Base-by-base conservation (phyloP, 2,888 invertebrate species). In the Lathronympha strigana region DNA sequence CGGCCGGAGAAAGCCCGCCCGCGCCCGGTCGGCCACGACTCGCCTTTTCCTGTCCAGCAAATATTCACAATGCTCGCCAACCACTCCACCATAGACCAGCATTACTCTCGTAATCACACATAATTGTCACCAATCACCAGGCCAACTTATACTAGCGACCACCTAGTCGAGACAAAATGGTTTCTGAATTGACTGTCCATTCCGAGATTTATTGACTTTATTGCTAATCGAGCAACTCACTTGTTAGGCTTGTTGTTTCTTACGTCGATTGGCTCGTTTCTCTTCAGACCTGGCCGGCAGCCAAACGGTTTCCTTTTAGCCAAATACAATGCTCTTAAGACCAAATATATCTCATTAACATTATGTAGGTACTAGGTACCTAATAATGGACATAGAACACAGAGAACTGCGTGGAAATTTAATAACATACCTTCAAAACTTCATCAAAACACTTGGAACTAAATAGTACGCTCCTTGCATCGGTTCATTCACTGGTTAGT, bases 21-120 rank as follows among this genome's bases (percentile, higher is more conserved):
- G 69, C 45, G 64, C 54, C 60, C 49, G 69, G 67, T 61, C 60
- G 67, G 71, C 78, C 79, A 73, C 79, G 75, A 77, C 80, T 74
- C 66, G 68, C 71, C 61, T 61, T 74, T 76, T 73, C 73, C 74
- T 78, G 47, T 6, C 23, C 47, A 47, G 47, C n/a, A 23, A 9
- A 33, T 33, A 47, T 47, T 47, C 47, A 47, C 47, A 47, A 47
- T 3, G 11, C 19, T 21, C 23, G 23, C 5, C 4, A 47, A 43
- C 13, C 47, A 23, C n/a, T 23, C 23, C 19, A 11, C 21, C 21
- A 11, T 17, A 47, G n/a, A 47, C 47, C 47, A 47, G 47, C 8
- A 40, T 17, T 17, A 40, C 17, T 13, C n/a, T n/a, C 6, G 0
- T 47, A 23, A 15, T 9, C 19, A 43, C 43, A 13, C 13, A 11